These are phyloP conservation scores for Drosophila lowei DNA, from an alignment of 1,140 invertebrate genomes.

Conservation along the genomic window DNA sequence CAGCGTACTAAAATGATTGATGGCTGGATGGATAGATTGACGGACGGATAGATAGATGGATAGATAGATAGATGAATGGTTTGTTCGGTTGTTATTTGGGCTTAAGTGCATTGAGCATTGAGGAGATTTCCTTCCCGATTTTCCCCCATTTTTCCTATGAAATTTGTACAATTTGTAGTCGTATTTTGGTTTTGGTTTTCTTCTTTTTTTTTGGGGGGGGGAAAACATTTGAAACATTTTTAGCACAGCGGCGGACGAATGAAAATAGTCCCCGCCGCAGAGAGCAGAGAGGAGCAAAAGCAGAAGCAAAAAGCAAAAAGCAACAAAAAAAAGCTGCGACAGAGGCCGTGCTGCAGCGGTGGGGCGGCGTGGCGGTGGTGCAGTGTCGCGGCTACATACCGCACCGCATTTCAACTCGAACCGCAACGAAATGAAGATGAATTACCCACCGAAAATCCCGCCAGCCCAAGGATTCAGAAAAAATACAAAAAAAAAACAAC, in stretches of 20 bases:
- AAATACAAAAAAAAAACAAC: slow-evolving; percentile 17
- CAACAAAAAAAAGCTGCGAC: too few species aligned
- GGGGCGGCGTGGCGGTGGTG: slow-evolving; percentile 28
- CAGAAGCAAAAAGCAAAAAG: too few species aligned
- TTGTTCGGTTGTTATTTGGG: slow-evolving; percentile 11
- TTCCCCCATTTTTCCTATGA: slow-evolving; percentile 30
- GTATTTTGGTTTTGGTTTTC: slow-evolving; percentile 21
- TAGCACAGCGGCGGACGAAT: slow-evolving; percentile 70
- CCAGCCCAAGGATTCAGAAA: slow-evolving; percentile 35
- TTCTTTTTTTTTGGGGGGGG: slow-evolving; percentile 26
- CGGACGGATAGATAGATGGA: slow-evolving; percentile 10
- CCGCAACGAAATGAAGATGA: slow-evolving; percentile 82
- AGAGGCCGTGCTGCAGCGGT: neutral
- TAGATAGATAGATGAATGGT: slow-evolving; percentile 26
- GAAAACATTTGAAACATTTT: slow-evolving; percentile 81
- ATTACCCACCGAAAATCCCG: slow-evolving; percentile 71
- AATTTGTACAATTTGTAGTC: slow-evolving; percentile 19
- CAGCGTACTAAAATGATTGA: slow-evolving; percentile 55
- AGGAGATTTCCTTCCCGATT: slow-evolving; percentile 37
- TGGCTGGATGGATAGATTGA: slow-evolving; percentile 50
- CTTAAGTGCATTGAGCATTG: slow-evolving; percentile 64
- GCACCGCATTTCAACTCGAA: slow-evolving; percentile 79
- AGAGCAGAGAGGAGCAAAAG: neutral
- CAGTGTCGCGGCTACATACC: slow-evolving; percentile 72
- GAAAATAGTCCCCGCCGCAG: slow-evolving; percentile 56